Conservation (phyloP, 2,113 vertebrate genomes). For the Corythaeola cristata region DNA sequence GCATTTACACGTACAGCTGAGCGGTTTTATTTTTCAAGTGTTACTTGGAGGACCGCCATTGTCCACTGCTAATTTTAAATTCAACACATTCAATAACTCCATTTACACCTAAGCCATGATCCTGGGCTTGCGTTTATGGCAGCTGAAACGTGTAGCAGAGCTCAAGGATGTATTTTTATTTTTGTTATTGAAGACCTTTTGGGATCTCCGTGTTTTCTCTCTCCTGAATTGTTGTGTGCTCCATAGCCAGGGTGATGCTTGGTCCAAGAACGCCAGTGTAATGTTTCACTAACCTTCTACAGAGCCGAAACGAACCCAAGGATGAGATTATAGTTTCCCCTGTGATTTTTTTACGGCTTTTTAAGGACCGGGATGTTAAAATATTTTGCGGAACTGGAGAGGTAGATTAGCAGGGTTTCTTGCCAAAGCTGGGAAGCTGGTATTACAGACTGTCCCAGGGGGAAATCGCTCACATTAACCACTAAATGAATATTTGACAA, state of each 20-base stretch:
- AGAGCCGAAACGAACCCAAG: constrained; percentile 66
- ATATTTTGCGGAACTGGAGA: constrained; percentile 79
- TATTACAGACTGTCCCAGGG: constrained; percentile 88
- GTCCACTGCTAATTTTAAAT: not conserved
- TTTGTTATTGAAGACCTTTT: not conserved
- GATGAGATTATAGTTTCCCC: constrained; percentile 78
- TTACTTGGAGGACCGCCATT: not conserved
- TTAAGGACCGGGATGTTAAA: constrained; percentile 79
- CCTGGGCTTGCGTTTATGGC: not conserved
- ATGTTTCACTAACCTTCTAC: constrained; percentile 49
- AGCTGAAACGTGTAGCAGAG: not conserved
- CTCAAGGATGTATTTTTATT: not conserved
- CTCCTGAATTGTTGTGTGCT: not conserved
- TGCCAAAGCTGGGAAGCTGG: constrained; percentile 85
- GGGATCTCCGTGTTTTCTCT: not conserved
- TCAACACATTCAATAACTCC: not conserved
- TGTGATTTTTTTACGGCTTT: constrained; percentile 73
- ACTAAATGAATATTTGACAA: constrained; percentile 99
- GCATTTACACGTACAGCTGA: constrained; percentile 34
- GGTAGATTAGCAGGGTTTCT: constrained; percentile 89
- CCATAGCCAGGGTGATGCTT: constrained; percentile 12
- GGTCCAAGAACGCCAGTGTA: not conserved
- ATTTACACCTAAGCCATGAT: not conserved
- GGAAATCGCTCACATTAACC: constrained; percentile 93
- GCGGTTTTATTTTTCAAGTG: constrained; percentile 20